Conservation (phyloP, 2,113 vertebrate genomes). For the Damaliscus lunatus region DNA sequence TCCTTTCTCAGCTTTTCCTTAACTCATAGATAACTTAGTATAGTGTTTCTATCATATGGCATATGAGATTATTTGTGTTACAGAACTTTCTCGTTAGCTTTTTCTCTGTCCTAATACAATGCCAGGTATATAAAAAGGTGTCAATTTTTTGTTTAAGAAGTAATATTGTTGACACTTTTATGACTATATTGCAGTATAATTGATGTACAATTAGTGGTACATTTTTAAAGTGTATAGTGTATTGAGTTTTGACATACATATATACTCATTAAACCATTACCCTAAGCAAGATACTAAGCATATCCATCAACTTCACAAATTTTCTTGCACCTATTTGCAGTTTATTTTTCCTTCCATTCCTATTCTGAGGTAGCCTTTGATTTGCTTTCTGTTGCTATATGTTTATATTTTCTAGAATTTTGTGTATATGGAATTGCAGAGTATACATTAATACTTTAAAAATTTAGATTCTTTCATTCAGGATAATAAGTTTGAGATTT, state of each 20-base stretch:
- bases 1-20: background rate
- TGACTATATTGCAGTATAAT: background rate
- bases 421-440: background rate
- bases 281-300: background rate
- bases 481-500: background rate
- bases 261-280: background rate
- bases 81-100: background rate
- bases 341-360: background rate
- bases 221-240: background rate
- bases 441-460: background rate
- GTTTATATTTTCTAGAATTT: background rate
- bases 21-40: background rate
- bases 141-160: background rate
- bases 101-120: background rate
- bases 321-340: background rate
- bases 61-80: background rate
- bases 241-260: background rate
- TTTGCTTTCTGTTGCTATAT: background rate
- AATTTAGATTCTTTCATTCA: background rate
- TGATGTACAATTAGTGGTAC: background rate
- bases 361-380: background rate
- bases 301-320: background rate
- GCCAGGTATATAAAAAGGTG: background rate
- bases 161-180: background rate
- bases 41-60: background rate